Evolutionary conservation across 2,113 vertebrate genomes (phyloP).

Genomic region (Macaca nemestrina): DNA sequence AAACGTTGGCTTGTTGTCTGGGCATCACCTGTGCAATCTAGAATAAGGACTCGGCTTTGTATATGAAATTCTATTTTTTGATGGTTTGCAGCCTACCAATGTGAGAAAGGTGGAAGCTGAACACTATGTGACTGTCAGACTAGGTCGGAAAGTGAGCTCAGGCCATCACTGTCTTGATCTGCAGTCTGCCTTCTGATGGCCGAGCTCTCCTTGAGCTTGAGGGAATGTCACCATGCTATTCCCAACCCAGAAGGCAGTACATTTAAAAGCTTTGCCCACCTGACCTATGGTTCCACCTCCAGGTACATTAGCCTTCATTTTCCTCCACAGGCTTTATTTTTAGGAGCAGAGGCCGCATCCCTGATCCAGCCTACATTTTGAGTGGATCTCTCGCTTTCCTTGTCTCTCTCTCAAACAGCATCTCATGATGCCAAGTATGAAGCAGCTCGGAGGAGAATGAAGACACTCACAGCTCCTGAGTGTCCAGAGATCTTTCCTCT

Average conservation of each 20-base stretch:
- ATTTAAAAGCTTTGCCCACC: constrained; percentile 68
- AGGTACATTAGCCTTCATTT: constrained; percentile 66
- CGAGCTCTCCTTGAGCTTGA: constrained; percentile 53
- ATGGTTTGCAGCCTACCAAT: not conserved
- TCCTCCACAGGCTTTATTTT: constrained; percentile 59
- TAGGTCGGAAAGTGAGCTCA: not conserved
- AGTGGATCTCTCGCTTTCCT: not conserved
- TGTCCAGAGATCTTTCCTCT: not conserved
- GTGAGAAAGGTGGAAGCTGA: constrained; percentile 16
- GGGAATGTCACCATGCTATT: constrained; percentile 42
- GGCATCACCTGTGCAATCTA: not conserved
- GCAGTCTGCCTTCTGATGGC: not conserved
- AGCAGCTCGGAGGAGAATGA: not conserved
- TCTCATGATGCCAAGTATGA: not conserved
- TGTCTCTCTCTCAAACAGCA: not conserved
- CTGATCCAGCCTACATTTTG: constrained; percentile 8
- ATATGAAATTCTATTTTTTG: not conserved
- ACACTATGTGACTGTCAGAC: not conserved
- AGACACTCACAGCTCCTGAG: not conserved
- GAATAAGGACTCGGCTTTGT: not conserved
- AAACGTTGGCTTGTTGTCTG: not conserved
- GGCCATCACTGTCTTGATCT: not conserved
- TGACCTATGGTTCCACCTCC: constrained; percentile 64
- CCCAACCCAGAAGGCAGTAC: not conserved
- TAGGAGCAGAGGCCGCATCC: constrained; percentile 55